Percentiles rank a stretch among this genome's conserved stretches.
These are phyloP conservation scores for Trididemnum nubilum DNA, from an alignment of 23 tunicate species.

Conservation along the genomic window DNA sequence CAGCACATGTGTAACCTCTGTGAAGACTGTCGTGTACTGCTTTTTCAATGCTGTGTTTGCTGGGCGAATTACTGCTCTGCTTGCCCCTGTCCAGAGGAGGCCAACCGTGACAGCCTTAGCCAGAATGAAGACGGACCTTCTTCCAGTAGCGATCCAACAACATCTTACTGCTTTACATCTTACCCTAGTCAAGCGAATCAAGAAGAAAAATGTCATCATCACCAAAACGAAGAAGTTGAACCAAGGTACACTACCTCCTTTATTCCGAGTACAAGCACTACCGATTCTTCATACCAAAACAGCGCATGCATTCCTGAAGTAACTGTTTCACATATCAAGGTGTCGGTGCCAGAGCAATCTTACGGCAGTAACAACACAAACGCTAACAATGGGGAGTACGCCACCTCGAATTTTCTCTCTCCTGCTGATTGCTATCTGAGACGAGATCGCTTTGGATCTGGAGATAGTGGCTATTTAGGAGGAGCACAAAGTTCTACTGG, in stretches of 20 bases:
- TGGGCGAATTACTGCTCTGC: neutral
- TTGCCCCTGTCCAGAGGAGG: too few relatives aligned
- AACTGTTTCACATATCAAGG: slow-evolving; percentile 14
- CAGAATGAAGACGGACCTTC: neutral
- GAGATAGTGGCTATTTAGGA: slow-evolving; percentile 29
- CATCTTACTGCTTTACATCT: neutral
- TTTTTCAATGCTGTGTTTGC: neutral
- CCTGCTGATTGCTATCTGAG: neutral
- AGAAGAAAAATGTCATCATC: too few relatives aligned
- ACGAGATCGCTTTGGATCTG: slow-evolving; percentile 8
- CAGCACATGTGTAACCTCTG: neutral
- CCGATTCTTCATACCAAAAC: neutral
- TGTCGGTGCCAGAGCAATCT: neutral
- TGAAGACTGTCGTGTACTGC: neutral
- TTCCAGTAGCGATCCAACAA: neutral
- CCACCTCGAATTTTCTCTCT: neutral
- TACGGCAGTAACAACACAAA: neutral
- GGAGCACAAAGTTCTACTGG: slow-evolving; percentile 4
- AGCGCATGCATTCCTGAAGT: slow-evolving; percentile 8
- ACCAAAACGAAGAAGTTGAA: neutral
- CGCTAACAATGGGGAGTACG: too few relatives aligned
- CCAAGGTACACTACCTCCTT: neutral
- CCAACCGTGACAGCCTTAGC: neutral
- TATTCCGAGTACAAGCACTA: neutral
- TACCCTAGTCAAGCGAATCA: neutral